These are phyloP conservation scores for Ladona fulva DNA, from an alignment of 1,140 invertebrate species.

Conservation along the genomic window DNA sequence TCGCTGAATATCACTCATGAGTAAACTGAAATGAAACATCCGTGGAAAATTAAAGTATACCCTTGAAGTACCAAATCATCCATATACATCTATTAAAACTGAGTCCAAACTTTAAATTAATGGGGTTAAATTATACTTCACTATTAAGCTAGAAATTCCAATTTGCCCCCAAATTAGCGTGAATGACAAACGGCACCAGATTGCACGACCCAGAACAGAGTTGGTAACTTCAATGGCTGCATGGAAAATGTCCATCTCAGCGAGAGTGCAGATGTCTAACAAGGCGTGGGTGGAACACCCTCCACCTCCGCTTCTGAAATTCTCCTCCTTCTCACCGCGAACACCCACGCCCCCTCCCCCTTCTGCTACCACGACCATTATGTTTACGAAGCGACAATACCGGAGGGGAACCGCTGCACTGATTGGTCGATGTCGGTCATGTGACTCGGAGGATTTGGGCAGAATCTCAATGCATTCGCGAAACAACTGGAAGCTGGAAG, in stretches of 20 bases:
- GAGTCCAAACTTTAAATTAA: no score
- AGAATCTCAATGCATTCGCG: not conserved
- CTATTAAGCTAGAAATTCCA: no score
- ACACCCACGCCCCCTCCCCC: not conserved
- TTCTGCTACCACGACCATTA: not conserved
- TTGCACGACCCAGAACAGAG: no score
- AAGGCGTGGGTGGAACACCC: not conserved
- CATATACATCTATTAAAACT: no score
- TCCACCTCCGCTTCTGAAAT: not conserved
- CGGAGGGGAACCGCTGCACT: not conserved
- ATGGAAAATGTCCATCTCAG: not conserved
- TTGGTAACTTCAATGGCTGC: not conserved
- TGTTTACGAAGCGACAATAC: not conserved
- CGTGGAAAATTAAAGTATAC: no score
- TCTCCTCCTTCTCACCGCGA: not conserved
- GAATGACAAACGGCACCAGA: no score
- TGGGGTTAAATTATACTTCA: no score
- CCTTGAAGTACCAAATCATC: no score
- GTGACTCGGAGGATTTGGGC: not conserved
- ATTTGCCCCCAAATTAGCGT: no score
- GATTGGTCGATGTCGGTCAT: not conserved
- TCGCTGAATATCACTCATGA: no score
- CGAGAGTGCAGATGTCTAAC: not conserved
- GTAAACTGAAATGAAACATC: no score
- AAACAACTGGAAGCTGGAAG: not conserved